phyloP scores from a whole-genome alignment of 2,888 invertebrate species.

The Sturmia bella region DNA sequence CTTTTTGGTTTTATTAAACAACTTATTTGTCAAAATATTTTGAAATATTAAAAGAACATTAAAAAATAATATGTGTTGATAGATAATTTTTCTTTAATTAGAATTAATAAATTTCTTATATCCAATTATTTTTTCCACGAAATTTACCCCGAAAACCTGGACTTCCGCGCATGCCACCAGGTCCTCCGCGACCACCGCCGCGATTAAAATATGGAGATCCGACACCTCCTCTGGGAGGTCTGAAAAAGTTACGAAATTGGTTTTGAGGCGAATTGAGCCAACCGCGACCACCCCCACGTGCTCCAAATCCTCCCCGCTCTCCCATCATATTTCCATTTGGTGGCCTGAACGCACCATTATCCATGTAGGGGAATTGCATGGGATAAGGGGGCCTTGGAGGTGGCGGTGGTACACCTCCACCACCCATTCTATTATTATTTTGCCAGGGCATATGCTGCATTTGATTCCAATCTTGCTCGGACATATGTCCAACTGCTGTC shows the following conservation, averaged over 20 bases:
- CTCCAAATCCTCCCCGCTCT: slow-evolving; percentile 67
- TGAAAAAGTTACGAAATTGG: slow-evolving; percentile 75
- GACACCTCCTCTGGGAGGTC: slow-evolving; percentile 72
- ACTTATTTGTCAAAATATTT: slow-evolving; percentile 43
- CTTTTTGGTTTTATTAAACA: slow-evolving; percentile 53
- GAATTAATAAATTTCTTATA: slow-evolving; percentile 74
- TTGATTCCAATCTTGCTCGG: slow-evolving; percentile 75
- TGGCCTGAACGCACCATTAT: slow-evolving; percentile 53
- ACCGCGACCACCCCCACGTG: slow-evolving; percentile 74
- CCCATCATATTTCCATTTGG: slow-evolving; percentile 53
- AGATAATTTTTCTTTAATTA: neutral
- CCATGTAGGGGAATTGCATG: slow-evolving; percentile 68
- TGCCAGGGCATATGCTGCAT: slow-evolving; percentile 75
- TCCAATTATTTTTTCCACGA: slow-evolving; percentile 80
- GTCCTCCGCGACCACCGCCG: slow-evolving; percentile 71
- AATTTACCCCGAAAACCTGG: slow-evolving; percentile 77
- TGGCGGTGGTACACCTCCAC: slow-evolving; percentile 70
- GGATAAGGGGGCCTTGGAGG: slow-evolving; percentile 74
- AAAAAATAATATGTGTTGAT: slow-evolving; percentile 36
- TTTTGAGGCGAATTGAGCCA: slow-evolving; percentile 71
- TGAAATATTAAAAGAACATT: slow-evolving; percentile 57
- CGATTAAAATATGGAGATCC: slow-evolving; percentile 73
- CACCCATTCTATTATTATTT: slow-evolving; percentile 67
- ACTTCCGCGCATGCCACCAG: slow-evolving; percentile 72
- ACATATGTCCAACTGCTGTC: slow-evolving; percentile 53